phyloP scores from a whole-genome alignment of 2,797 vertebrate species.

The Malurus leucopterus region DNA sequence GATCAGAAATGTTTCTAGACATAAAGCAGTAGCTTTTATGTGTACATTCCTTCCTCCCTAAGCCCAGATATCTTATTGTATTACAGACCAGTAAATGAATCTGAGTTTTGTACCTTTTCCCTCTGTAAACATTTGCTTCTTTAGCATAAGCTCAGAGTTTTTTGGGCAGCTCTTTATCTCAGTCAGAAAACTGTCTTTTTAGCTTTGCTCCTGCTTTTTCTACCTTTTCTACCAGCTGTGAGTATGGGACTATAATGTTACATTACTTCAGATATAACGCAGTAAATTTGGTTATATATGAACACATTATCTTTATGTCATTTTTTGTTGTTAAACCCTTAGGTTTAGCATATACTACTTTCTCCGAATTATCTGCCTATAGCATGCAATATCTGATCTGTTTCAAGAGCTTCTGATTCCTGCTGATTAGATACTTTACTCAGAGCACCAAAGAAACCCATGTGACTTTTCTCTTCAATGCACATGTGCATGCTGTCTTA shows the following conservation, averaged over 20 bases:
- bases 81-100: neutral
- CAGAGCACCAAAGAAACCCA: neutral
- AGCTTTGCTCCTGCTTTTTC: neutral
- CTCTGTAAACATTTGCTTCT: neutral
- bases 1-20: neutral
- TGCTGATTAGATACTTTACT: slow-evolving; percentile 37
- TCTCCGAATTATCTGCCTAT: neutral
- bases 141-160: neutral
- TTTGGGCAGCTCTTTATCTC: neutral
- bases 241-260: neutral
- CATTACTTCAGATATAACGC: neutral
- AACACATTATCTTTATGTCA: neutral
- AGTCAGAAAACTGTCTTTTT: neutral
- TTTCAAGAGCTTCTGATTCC: slow-evolving; percentile 50
- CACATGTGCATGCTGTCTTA: fast-evolving
- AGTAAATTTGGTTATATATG: neutral
- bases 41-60: fast-evolving
- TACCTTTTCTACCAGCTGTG: neutral
- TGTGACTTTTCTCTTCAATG: slow-evolving; percentile 23
- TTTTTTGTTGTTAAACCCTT: neutral
- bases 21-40: neutral
- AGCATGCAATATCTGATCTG: neutral
- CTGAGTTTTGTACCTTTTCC: neutral
- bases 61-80: neutral
- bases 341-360: neutral